Conservation (phyloP, 2,797 vertebrate species). For the Oceanodroma leucorhoa region DNA sequence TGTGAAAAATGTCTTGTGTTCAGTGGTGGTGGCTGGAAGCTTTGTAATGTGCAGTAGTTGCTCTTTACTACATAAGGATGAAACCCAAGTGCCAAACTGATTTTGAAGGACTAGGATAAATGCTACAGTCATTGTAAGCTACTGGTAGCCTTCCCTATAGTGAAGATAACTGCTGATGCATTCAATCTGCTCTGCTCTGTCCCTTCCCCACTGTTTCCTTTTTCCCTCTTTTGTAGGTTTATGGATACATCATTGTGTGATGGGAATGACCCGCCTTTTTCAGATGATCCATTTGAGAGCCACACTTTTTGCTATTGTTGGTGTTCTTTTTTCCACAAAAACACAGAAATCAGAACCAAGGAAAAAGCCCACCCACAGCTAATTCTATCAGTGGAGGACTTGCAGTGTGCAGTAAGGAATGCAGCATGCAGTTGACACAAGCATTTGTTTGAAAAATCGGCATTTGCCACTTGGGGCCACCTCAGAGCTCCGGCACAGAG, state of each 20-base stretch:
- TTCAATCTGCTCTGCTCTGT: not conserved
- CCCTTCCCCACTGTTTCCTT: not conserved
- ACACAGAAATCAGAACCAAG: not conserved
- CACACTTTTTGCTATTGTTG: not conserved
- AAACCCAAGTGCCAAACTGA: not conserved
- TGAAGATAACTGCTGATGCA: not conserved
- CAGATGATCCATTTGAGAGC: not conserved
- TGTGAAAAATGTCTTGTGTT: not conserved
- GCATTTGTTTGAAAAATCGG: not conserved
- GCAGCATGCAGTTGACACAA: not conserved
- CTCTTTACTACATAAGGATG: not conserved
- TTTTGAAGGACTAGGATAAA: not conserved
- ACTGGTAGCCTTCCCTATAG: not conserved
- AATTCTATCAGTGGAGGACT: not conserved
- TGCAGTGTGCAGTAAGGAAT: not conserved
- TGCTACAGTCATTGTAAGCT: not conserved
- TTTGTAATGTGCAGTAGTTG: not conserved
- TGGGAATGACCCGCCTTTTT: not conserved
- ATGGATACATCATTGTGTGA: not conserved
- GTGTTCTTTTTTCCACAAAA: not conserved
- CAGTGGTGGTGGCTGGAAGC: not conserved
- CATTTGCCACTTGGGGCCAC: not conserved
- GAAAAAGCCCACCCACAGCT: not conserved
- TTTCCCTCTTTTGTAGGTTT: not conserved
- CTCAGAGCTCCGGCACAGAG: not conserved